phyloP scores from a whole-genome alignment of 2,888 invertebrate genomes.

The Hydrotaea cyrtoneurina region DNA sequence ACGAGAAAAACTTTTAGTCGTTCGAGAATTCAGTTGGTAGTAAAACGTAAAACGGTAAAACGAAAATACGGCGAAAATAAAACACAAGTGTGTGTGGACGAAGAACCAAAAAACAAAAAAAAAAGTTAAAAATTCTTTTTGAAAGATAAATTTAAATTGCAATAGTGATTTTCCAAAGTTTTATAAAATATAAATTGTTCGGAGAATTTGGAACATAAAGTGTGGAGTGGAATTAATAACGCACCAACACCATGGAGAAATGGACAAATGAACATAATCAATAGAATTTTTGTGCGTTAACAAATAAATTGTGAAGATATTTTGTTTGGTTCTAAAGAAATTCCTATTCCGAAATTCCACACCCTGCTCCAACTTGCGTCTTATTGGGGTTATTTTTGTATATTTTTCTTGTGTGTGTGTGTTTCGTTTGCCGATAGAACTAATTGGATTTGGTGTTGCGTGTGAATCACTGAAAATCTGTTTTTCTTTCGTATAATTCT shows the following conservation, averaged over 20 bases:
- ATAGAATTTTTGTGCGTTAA: not conserved
- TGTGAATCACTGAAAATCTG: conserved; percentile 55
- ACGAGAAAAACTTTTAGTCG: no score
- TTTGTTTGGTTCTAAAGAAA: not conserved
- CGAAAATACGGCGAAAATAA: not conserved
- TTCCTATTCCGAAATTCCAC: not conserved
- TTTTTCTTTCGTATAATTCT: conserved; percentile 49
- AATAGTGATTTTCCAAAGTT: no score
- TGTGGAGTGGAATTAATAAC: no score
- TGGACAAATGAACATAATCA: no score
- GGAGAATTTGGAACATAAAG: no score
- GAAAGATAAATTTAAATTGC: no score
- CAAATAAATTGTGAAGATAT: no score
- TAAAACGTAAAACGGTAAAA: no score
- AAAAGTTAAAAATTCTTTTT: no score
- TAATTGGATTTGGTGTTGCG: conserved; percentile 53
- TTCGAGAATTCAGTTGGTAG: no score
- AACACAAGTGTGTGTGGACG: not conserved
- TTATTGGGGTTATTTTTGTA: conserved; percentile 16
- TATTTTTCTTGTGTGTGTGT: not conserved
- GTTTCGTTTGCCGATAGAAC: conserved; percentile 38
- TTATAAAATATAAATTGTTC: no score
- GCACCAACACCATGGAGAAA: no score
- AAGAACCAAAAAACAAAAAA: not conserved
- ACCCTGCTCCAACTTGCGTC: not conserved